Evolutionary conservation across 1,140 invertebrate species (phyloP), one percentile per base, ranked within the genome.

Genomic region (Sminthurides bifidus): DNA sequence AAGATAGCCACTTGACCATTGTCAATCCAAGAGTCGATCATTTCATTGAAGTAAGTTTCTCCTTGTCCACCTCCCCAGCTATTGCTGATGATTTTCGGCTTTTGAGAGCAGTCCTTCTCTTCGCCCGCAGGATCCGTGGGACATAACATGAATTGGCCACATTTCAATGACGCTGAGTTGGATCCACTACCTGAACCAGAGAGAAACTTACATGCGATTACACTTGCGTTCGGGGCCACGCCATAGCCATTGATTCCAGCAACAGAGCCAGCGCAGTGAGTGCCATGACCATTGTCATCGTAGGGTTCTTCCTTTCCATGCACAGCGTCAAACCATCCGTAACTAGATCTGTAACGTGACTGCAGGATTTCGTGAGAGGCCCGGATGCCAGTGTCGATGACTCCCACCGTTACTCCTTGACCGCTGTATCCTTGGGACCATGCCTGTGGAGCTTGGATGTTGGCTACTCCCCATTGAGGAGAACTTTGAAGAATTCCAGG

Each of bases 281-380:
- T 55, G 8, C 53, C 53, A 26, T 55, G 53, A 3, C 44, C 44
- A 33, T 55, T 26, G 8, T 43, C 40, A 44, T 54, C 52, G 45
- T 14, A 29, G 12, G 52, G 52, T 10, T 8, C 8, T 3, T 27
- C 3, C 2, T 30, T 6, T 3, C 24, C 23, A 30, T 43, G 21
- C 4, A 8, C 26, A 15, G 52, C 30, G 26, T 54, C 52, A 10
- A 44, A 54, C 52, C 52, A 54, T 8, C 21, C 23, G 21, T 54
- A 26, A 6, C 23, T n/a, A 14, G 4, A 27, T 12, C 23, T 3
- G 14, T 27, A 30, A 19, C 24, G 24, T 27, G 17, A n/a, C 17
- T 19, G 10, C 5, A 54, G 31, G 12, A 30, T 12, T 44, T 54
- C 38, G 31, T 54, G 52, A 4, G 52, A 27, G 4, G n/a, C 38